phyloP scores from a whole-genome alignment of 1,140 invertebrate species.

The Pogonomyrmex californicus region DNA sequence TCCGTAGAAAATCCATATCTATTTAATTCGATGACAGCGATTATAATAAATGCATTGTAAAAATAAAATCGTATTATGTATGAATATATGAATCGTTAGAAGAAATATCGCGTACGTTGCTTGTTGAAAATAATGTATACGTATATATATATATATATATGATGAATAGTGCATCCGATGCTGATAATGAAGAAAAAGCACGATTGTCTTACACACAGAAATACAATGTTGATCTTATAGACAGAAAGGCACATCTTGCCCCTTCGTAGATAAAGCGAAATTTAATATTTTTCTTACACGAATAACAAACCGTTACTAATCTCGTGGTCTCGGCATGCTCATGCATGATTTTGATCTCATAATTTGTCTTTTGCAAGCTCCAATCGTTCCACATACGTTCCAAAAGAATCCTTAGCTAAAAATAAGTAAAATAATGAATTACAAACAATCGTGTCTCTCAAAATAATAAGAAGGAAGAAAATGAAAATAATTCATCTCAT shows the following conservation, averaged over 20 bases:
- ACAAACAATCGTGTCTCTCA: background rate
- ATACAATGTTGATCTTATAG: background rate
- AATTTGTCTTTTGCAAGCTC: background rate
- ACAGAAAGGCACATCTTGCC: background rate
- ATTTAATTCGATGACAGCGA: constrained; percentile 22
- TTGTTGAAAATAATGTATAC: background rate
- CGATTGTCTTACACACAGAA: background rate
- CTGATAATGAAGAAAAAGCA: constrained; percentile 14
- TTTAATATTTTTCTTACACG: constrained; percentile 37
- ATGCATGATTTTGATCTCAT: constrained; percentile 7
- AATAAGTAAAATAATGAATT: constrained; percentile 10
- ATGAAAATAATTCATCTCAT: background rate
- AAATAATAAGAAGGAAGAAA: background rate
- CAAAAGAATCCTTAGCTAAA: constrained; percentile 5
- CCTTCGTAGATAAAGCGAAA: background rate
- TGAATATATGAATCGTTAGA: background rate
- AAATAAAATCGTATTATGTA: constrained; percentile 12
- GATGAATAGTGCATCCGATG: background rate
- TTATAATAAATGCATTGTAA: constrained; percentile 10
- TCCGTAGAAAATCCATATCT: background rate
- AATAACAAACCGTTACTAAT: constrained; percentile 4
- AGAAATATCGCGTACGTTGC: background rate
- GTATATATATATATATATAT: background rate
- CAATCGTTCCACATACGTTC: background rate
- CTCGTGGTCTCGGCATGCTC: background rate